Base-by-base conservation (phyloP, 2,797 vertebrate species). In the Onychomys leucogaster region DNA sequence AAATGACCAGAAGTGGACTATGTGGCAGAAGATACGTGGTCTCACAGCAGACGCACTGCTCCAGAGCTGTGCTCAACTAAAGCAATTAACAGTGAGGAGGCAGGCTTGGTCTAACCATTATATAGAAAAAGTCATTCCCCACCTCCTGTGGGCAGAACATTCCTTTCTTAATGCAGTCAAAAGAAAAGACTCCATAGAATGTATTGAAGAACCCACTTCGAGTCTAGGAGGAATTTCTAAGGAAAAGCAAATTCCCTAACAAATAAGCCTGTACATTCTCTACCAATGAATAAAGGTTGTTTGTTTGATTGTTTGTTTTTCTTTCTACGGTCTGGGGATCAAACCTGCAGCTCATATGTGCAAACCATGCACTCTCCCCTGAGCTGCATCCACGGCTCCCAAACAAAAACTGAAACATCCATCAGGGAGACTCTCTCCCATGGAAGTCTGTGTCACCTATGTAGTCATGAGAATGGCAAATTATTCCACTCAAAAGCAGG, bases 181-280 rank as follows among this genome's bases (percentile, higher is more conserved):
- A 57, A 89, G 61, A 57, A 65, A 43, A 91, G 32, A 19, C 63
- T 83, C 91, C 11, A 78, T 32, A 55, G 41, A 59, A 91, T 59
- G 61, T 94, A 76, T 84, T 75, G 81, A 92, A 89, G 12, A 94
- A 84, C 25, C 69, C 73, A 85, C 57, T 86, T 14, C 81, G 3
- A 77, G 29, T 55, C 90, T n/a, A 52, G 16, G 73, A 82, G 23
- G 11, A 63, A 95, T 78, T 89, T 91, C 94, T 69, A 84, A 92
- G 75, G 80, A 88, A 95, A 95, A 94, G 86, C 16, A 91, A 83
- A 94, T 87, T 96, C 96, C 81, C 82, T 90, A 87, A 94, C 17
- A 89, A 77, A 94, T 41, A 94, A 69, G 81, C 8, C 21, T 84
- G 9, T 49, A 69, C 6, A n/a, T 49, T 91, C 94, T 94, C 83